Percentiles rank a stretch among this genome's conserved stretches.
These are phyloP conservation scores for Nezara viridula DNA, from an alignment of 2,888 invertebrate species.

Conservation along the genomic window DNA sequence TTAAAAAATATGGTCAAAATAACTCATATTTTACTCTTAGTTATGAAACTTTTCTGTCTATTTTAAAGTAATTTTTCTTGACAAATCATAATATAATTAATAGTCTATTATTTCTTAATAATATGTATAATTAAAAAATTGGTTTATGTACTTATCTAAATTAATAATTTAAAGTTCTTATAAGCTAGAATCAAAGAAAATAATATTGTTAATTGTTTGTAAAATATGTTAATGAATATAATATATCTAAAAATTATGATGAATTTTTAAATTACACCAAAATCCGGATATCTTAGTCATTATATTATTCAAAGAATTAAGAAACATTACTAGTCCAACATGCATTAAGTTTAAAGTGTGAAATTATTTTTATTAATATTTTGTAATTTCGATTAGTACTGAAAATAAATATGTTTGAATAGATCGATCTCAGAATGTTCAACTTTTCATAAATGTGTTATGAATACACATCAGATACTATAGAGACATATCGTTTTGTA, in stretches of 20 bases:
- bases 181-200: not conserved
- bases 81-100: not conserved
- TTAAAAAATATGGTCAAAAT: not conserved
- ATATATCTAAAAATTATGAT: not conserved
- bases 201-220: not conserved
- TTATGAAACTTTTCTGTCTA: not conserved
- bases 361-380: not conserved
- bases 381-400: not conserved
- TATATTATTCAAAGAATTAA: not conserved
- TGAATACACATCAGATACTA: constrained; percentile 58
- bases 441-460: constrained; percentile 58
- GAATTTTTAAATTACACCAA: constrained; percentile 16
- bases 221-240: not conserved
- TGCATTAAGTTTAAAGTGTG: not conserved
- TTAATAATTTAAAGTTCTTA: not conserved
- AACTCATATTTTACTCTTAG: not conserved
- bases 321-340: not conserved
- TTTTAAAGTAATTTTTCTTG: not conserved
- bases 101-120: not conserved
- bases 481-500: constrained; percentile 62
- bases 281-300: not conserved
- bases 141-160: not conserved
- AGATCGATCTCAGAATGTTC: not conserved
- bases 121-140: not conserved
- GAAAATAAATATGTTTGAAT: not conserved